Evolutionary conservation across 2,888 invertebrate genomes (phyloP), one percentile per base, ranked within the genome.

Genomic region (Chymomyza fuscimana): DNA sequence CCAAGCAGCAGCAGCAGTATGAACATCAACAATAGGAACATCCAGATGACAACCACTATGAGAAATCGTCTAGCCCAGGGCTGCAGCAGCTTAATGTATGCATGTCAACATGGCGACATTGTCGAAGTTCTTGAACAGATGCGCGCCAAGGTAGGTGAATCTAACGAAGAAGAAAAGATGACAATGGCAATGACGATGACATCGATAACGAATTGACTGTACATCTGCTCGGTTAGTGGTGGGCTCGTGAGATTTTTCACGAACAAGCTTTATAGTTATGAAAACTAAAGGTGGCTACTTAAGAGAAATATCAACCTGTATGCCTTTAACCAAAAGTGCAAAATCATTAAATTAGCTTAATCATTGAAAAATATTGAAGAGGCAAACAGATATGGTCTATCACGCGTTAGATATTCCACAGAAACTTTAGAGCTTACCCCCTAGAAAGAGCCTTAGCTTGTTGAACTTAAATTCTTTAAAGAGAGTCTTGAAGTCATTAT

Each of bases 61-160:
- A 88, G 86, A 87, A 87, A 74, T 77, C 92, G 92, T 83, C 91
- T 94, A 83, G 93, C 93, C 80, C 93, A 93, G 89, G 96, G 97
- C 88, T 96, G 97, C 92, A 96, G 97, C 78, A 94, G 95, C 84
- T 94, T 97, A 89, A 97, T 97, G 97, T 96, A 97, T 93, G 97
- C 97, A 87, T 97, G 97, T 91, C 97, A 97, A 92, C 97, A 97
- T 91, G 96, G 95, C 65, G 95, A 96, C 92, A 95, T 96, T 91
- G 94, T 94, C 78, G 94, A 95, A 80, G 96, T 97, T 79, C 93
- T 95, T 81, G 94, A 94, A 83, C 94, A 96, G 82, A 93, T 97
- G 83, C 94, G 94, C 88, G 95, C 94, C 89, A 95, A 96, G 94
- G 96, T 96, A 93, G 79, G 88, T 76, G 71, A 36, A 64, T 63